A percentile compares a stretch with the other conserved stretches of the same genome.
Conservation (phyloP, 2,113 vertebrate genomes). For the Urocitellus parryii region DNA sequence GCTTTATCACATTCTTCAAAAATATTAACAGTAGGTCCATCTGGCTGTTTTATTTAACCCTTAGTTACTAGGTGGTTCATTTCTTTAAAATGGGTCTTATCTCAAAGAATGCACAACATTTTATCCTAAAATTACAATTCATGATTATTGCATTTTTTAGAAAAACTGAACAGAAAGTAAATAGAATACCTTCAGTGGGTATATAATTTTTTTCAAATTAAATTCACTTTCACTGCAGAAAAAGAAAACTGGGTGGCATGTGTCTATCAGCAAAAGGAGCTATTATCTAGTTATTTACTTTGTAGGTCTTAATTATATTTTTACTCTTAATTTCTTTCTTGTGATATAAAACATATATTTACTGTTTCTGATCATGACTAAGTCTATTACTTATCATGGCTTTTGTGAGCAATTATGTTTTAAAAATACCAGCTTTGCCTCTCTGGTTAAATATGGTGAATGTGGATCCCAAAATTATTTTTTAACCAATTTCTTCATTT, state of each 20-base stretch:
- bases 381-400: slow-evolving; percentile 49
- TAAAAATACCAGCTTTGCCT: slow-evolving; percentile 44
- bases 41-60: slow-evolving; percentile 59
- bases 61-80: slow-evolving; percentile 34
- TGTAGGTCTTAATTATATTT: slow-evolving; percentile 23
- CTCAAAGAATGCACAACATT: slow-evolving; percentile 51
- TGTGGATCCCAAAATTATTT: slow-evolving; percentile 60
- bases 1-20: slow-evolving; percentile 73
- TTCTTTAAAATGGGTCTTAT: not conserved
- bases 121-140: slow-evolving; percentile 52
- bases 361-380: slow-evolving; percentile 54
- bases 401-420: slow-evolving; percentile 60
- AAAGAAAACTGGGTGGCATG: slow-evolving; percentile 30
- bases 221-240: slow-evolving; percentile 48
- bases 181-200: slow-evolving; percentile 61
- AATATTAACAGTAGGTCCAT: slow-evolving; percentile 42
- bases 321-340: slow-evolving; percentile 55
- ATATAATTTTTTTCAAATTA: slow-evolving; percentile 38
- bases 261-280: slow-evolving; percentile 60
- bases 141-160: slow-evolving; percentile 55
- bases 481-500: slow-evolving; percentile 34
- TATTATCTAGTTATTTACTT: slow-evolving; percentile 63
- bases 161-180: slow-evolving; percentile 65
- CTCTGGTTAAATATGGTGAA: slow-evolving; percentile 53
- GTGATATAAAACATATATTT: slow-evolving; percentile 43